A percentile compares a stretch with the other conserved stretches of the same genome.
Conservation (phyloP, 2,888 invertebrate species). For the Cantharis lateralis region DNA sequence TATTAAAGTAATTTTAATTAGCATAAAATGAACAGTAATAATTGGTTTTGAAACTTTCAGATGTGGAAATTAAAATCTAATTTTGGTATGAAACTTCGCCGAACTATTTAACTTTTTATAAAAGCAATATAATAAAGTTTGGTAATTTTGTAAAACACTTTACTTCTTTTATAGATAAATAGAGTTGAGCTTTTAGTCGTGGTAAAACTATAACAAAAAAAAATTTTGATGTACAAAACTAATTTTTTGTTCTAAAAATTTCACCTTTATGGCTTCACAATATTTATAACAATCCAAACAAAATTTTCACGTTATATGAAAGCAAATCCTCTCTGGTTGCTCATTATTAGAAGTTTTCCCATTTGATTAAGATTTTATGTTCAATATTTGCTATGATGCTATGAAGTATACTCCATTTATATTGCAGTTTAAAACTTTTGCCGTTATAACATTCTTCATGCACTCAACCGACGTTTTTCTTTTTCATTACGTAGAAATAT, state of each 20-base stretch:
- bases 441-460: not conserved
- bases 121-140: not conserved
- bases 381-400: not conserved
- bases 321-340: not conserved
- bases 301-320: not conserved
- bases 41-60: not conserved
- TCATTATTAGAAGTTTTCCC: not conserved
- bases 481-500: not conserved
- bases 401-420: not conserved
- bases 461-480: not conserved
- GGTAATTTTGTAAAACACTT: not conserved
- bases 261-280: not conserved
- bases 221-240: not conserved
- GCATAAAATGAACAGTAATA: not conserved
- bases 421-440: not conserved
- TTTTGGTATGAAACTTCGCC: not conserved
- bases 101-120: not conserved
- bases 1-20: not conserved
- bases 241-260: not conserved
- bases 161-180: not conserved
- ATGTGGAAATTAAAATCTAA: not conserved
- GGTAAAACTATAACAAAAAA: not conserved
- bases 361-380: not conserved
- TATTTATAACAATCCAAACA: not conserved
- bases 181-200: not conserved